Evolutionary conservation across 2,888 invertebrate species (phyloP).

Genomic region (Eristalis arbustorum): DNA sequence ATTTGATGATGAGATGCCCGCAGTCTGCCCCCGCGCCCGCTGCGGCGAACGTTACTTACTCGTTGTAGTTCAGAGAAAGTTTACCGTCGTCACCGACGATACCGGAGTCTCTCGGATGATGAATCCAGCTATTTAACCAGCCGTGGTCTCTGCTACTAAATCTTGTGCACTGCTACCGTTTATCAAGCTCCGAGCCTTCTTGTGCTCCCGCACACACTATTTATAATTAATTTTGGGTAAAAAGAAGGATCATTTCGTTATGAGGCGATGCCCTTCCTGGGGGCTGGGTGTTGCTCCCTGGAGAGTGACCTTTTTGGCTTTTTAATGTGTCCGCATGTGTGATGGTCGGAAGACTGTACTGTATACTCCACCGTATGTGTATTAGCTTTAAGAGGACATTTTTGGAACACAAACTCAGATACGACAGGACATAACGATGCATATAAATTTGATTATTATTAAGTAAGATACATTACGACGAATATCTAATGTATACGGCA

Average conservation of each 20-base stretch:
- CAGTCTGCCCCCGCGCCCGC: not conserved
- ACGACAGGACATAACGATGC: constrained; percentile 78
- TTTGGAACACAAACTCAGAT: constrained; percentile 65
- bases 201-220: constrained; percentile 53
- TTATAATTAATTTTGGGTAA: constrained; percentile 71
- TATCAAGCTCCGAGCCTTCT: constrained; percentile 28
- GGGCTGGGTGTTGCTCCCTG: constrained; percentile 48
- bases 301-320: constrained; percentile 70
- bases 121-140: constrained; percentile 28
- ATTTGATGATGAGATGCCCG: constrained; percentile 29
- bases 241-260: constrained; percentile 60
- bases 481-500: constrained; percentile 65
- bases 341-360: constrained; percentile 12
- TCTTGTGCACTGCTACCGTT: constrained; percentile 42
- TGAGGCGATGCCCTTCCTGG: not conserved
- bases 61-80: constrained; percentile 2
- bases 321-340: constrained; percentile 64
- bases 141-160: constrained; percentile 32
- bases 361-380: not conserved
- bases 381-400: constrained; percentile 65
- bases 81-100: constrained; percentile 13
- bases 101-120: constrained; percentile 13
- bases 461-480: constrained; percentile 74
- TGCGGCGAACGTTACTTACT: not conserved
- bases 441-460: constrained; percentile 75